phyloP scores from a whole-genome alignment of 2,113 vertebrate species.

The Laticauda colubrina region DNA sequence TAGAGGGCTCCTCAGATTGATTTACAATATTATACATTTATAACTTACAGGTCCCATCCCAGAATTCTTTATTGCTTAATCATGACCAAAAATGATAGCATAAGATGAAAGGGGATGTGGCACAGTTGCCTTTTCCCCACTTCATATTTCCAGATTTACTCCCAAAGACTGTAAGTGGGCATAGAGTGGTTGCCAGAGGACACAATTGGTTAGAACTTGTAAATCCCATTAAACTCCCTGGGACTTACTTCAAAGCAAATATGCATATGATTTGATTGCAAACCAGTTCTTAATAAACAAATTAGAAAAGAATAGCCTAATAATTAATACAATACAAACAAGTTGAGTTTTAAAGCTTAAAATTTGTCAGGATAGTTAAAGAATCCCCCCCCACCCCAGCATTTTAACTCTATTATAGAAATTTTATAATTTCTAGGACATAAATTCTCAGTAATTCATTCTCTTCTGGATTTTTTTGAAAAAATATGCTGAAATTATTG shows the following conservation, averaged over 20 bases:
- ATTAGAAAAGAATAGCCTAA: constrained; percentile 38
- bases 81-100: constrained; percentile 40
- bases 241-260: background rate
- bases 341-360: constrained; percentile 7
- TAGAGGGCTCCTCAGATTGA: constrained; percentile 34
- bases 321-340: constrained; percentile 33
- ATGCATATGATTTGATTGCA: background rate
- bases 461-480: constrained; percentile 59
- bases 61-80: constrained; percentile 54
- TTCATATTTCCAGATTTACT: background rate
- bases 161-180: background rate
- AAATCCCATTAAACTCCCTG: background rate
- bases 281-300: constrained; percentile 55
- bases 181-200: background rate
- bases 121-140: constrained; percentile 32
- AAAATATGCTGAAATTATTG: constrained; percentile 18
- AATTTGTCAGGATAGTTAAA: constrained; percentile 69
- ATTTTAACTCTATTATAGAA: background rate
- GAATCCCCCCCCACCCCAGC: constrained; percentile 22
- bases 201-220: background rate
- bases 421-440: constrained; percentile 61
- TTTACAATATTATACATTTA: constrained; percentile 58
- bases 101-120: constrained; percentile 47
- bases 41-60: constrained; percentile 62
- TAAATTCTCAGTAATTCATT: constrained; percentile 50